phyloP scores from a whole-genome alignment of 2,888 invertebrate genomes.

The Oscheius myriophilus region DNA sequence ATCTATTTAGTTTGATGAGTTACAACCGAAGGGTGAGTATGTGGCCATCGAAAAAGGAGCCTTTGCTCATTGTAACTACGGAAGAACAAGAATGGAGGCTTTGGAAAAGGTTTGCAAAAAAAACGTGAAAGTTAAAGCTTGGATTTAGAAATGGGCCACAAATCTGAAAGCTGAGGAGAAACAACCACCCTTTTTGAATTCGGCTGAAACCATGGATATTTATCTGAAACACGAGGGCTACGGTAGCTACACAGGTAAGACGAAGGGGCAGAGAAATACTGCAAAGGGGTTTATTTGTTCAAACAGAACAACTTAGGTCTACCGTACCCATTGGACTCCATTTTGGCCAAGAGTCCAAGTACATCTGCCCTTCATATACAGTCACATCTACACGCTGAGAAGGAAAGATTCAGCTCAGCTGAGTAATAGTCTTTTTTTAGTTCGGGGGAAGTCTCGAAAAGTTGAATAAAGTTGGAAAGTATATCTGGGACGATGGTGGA shows the following conservation, averaged over 20 bases:
- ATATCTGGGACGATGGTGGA: neutral
- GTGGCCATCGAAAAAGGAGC: conserved; percentile 53
- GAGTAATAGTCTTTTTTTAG: conserved; percentile 23
- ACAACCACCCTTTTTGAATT: conserved; percentile 41
- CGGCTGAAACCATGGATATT: conserved; percentile 53
- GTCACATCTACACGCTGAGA: conserved; percentile 39
- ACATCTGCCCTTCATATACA: conserved; percentile 47
- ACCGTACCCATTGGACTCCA: conserved; percentile 54
- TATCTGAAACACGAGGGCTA: conserved; percentile 54
- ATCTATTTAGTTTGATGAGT: conserved; percentile 53
- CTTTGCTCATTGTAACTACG: conserved; percentile 49
- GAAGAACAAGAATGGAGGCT: conserved; percentile 26
- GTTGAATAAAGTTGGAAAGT: conserved; percentile 35
- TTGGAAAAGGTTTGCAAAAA: conserved; percentile 20
- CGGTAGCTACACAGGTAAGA: conserved; percentile 49
- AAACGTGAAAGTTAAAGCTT: neutral
- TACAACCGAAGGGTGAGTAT: conserved; percentile 53
- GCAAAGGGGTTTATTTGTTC: neutral
- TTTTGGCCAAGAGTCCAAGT: conserved; percentile 48
- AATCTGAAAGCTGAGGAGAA: conserved; percentile 34
- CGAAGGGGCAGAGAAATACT: neutral
- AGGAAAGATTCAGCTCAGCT: conserved; percentile 23
- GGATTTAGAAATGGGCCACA: conserved; percentile 40
- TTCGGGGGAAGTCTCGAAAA: conserved; percentile 51
- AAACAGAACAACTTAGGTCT: conserved; percentile 36